A percentile compares a stretch with the other conserved stretches of the same genome.
Evolutionary conservation across 2,888 invertebrate species (phyloP).

Genomic region (Lasiommata megera): DNA sequence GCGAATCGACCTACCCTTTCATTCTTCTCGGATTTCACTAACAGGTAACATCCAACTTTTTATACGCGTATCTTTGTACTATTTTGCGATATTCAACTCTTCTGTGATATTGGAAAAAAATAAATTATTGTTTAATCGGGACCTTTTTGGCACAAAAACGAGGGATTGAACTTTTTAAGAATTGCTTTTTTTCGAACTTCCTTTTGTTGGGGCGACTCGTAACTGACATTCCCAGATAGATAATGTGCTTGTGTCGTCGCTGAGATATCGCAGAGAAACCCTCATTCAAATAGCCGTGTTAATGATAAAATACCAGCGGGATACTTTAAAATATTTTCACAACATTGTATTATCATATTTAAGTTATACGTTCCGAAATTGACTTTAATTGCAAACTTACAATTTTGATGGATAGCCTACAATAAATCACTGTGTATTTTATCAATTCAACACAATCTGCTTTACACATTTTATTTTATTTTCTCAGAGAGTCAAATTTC

Average conservation of each 20-base stretch:
- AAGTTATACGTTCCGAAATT: constrained; percentile 40
- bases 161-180: constrained; percentile 60
- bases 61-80: constrained; percentile 69
- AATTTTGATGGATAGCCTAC: constrained; percentile 44
- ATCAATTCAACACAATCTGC: no score
- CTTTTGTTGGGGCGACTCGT: constrained; percentile 67
- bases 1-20: constrained; percentile 75
- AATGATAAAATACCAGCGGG: constrained; percentile 78
- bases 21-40: constrained; percentile 74
- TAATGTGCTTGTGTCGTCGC: constrained; percentile 61
- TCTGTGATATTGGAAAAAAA: constrained; percentile 61
- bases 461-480: neutral
- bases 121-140: constrained; percentile 71
- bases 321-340: constrained; percentile 65
- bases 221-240: constrained; percentile 79
- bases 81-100: constrained; percentile 75
- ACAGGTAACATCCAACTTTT: constrained; percentile 77
- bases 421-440: constrained; percentile 13
- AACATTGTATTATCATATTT: constrained; percentile 63
- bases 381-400: constrained; percentile 45
- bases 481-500: constrained; percentile 6
- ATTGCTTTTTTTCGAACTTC: constrained; percentile 68
- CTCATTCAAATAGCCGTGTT: constrained; percentile 61
- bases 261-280: constrained; percentile 62
- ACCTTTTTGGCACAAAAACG: constrained; percentile 67